phyloP scores from a whole-genome alignment of 2,888 invertebrate genomes.

The Siphonodentalium dalli region DNA sequence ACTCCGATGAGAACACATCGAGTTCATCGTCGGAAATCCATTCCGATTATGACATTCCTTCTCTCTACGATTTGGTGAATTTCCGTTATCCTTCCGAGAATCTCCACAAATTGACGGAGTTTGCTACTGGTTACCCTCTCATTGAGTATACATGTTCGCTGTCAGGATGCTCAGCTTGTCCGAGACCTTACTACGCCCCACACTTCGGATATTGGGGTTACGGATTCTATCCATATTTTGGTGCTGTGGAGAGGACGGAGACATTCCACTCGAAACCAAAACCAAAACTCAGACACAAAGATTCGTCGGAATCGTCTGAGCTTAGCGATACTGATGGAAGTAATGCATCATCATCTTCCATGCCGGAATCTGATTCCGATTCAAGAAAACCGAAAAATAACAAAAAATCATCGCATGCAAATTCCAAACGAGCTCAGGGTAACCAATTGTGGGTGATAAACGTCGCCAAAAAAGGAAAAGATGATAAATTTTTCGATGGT shows the following conservation, averaged over 20 bases:
- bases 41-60: conserved; percentile 46
- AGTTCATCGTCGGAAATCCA: conserved; percentile 49
- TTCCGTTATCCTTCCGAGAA: conserved; percentile 38
- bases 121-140: conserved; percentile 54
- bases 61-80: conserved; percentile 25
- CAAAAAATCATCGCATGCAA: neutral
- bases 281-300: too few species aligned
- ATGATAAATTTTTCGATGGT: conserved; percentile 37
- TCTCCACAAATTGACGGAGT: conserved; percentile 51
- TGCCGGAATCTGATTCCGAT: too few species aligned
- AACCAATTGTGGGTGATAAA: conserved; percentile 52
- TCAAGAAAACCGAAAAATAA: too few species aligned
- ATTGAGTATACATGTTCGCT: conserved; percentile 56
- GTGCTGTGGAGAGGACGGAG: too few species aligned
- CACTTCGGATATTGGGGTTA: too few species aligned
- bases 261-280: too few species aligned
- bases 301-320: too few species aligned
- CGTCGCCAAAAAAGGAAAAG: conserved; percentile 35
- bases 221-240: too few species aligned
- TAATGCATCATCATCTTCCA: too few species aligned
- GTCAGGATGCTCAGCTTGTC: conserved; percentile 56
- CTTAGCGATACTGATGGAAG: too few species aligned
- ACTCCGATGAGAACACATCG: conserved; percentile 49
- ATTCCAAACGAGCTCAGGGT: neutral
- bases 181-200: too few species aligned